Evolutionary conservation across 2,113 vertebrate genomes (phyloP), one percentile per base, ranked within the genome.

Genomic region (Melanotaenia duboulayi): DNA sequence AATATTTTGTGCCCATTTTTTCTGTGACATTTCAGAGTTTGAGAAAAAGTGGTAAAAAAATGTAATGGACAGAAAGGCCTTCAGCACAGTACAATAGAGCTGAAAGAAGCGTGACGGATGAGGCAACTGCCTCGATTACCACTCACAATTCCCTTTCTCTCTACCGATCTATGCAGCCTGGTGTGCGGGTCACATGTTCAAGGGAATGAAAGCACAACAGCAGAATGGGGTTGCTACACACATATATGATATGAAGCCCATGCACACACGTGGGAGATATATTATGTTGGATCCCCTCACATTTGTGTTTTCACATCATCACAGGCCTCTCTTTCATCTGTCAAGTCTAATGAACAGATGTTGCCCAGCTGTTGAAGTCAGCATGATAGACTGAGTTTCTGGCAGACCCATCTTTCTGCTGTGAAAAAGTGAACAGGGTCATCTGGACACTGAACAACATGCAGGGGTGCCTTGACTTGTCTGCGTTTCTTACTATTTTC

Each of bases 311-410:
- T 65, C 67, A 49, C 40, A 64, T 86, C 74, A 89, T 82, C 65
- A 32, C 68, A 42, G 57, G 80, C 57, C 57, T 59, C 83, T 61
- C 80, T 92, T 90, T 93, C 90, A 92, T 94, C 92, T 90, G 90
- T 94, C 89, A 92, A 84, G 81, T 87, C 87, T 92, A 92, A 93
- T 93, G 93, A 95, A 90, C 94, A 95, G 94, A 94, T 95, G 93
- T 93, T 94, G 90, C 89, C 85, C 87, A 77, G 91, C 87, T 92
- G 90, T 86, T 90, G 82, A 81, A 90, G 86, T 90, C 89, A 86
- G 76, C 82, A 91, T 95, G 92, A 94, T 93, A 86, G 90, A 93
- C 87, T 48, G 87, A 86, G 83, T 80, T 49, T 82, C 85, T 92
- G 89, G 88, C 86, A 83, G 87, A 77, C 79, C 62, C 72, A 86